Evolutionary conservation across 35 echinoderm and acorn worm species (phyloP).

Genomic region (Holothuria glaberrima): DNA sequence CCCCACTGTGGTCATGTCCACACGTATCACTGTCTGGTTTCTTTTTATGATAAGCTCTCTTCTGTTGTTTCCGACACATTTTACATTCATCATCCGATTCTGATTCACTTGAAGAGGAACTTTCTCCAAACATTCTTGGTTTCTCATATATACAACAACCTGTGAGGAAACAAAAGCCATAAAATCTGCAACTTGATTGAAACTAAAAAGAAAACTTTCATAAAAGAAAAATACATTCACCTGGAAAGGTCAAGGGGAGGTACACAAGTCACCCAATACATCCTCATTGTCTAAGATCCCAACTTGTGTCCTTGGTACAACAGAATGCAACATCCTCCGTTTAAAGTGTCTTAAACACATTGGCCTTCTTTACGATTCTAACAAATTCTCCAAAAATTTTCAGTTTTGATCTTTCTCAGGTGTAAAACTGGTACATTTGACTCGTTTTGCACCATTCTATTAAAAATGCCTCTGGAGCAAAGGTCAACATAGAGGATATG

Average conservation of each 20-base stretch:
- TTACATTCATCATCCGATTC: constrained; percentile 95
- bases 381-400: background rate
- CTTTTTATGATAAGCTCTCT: constrained; percentile 70
- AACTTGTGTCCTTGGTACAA: too few species aligned
- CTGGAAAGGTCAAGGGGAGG: background rate
- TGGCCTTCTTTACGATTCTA: too few species aligned
- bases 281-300: too few species aligned
- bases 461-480: too few species aligned
- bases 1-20: background rate
- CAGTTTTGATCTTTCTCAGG: too few species aligned
- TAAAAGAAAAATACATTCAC: background rate
- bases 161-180: constrained; percentile 2
- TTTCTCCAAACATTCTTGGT: constrained; percentile 90
- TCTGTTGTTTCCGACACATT: constrained; percentile 90
- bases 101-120: constrained; percentile 83
- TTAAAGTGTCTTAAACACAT: too few species aligned
- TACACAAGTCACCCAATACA: too few species aligned
- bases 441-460: too few species aligned
- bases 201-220: too few species aligned
- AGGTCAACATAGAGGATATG: too few species aligned
- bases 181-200: background rate
- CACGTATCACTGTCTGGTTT: constrained; percentile 10
- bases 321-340: too few species aligned
- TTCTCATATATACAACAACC: constrained; percentile 99
- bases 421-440: too few species aligned